A percentile compares a stretch with the other conserved stretches of the same genome.
Conservation (phyloP, 2,113 vertebrate species). For the Cryptoleucopteryx plumbea region DNA sequence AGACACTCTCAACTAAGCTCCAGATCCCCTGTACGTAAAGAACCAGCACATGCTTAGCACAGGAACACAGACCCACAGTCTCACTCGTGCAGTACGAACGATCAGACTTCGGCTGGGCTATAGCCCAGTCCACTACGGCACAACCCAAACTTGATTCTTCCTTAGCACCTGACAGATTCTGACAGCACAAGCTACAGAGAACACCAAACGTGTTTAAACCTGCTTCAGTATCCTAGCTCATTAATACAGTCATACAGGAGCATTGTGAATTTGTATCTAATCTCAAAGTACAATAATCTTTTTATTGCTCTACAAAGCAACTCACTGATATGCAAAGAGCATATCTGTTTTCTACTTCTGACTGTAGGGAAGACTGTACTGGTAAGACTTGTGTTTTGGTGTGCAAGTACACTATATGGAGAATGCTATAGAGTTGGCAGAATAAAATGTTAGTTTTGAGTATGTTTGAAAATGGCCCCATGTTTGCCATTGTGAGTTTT, state of each 20-base stretch:
- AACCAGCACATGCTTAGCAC: background rate
- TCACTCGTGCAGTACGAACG: rapidly evolving
- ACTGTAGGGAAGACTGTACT: background rate
- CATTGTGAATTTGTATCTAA: background rate
- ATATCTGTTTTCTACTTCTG: background rate
- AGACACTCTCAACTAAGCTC: background rate
- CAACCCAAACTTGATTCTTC: background rate
- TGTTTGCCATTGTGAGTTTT: background rate
- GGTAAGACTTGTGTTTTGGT: background rate
- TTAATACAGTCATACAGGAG: rapidly evolving
- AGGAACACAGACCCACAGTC: background rate
- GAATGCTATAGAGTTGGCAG: background rate
- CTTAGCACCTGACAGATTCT: background rate
- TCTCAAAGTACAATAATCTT: background rate
- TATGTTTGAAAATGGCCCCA: background rate
- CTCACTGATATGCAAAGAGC: background rate
- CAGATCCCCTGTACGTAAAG: background rate
- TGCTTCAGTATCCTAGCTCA: background rate
- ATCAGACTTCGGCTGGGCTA: background rate
- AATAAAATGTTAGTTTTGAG: background rate
- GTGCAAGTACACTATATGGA: background rate
- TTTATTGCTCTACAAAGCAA: background rate
- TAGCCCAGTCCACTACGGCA: background rate
- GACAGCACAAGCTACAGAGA: background rate
- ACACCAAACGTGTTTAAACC: rapidly evolving